Evolutionary conservation across 1,140 invertebrate genomes (phyloP), one percentile per base, ranked within the genome.

Genomic region (Neodiprion pinetum): DNA sequence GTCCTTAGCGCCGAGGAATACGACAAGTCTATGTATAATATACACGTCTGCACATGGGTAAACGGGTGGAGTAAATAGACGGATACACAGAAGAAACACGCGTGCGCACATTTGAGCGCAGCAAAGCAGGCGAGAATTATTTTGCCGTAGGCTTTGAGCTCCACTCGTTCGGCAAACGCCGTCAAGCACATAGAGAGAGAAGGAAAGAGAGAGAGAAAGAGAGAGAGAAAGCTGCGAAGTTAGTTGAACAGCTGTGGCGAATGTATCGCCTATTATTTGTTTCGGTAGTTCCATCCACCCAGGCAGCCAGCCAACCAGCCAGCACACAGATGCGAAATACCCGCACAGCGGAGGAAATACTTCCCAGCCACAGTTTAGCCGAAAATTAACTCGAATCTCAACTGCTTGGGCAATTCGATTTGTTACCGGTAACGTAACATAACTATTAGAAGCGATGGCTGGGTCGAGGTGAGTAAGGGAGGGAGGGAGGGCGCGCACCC

Each of bases 191-290:
- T 61, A 17, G 7, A 7, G 61, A 17, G 17, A 17, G 17, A 17
- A 0, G 0, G 17, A 17, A 0, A 17, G 17, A 17, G 0, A 21
- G 17, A 21, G 17, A 21, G 17, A 21, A 0, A 21, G 17, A 21
- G 28, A 14, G 17, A 14, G 61, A 17, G 61, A 17, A 65, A 7
- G 61, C 61, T 66, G 75, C 71, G 76, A 76, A 83, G 80, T 82
- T 83, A 75, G 77, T 75, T 67, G 75, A 83, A 81, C 80, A 83
- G 80, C 82, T 84, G 81, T 73, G 73, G 75, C 70, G 72, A 82
- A 85, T 83, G 82, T 83, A 84, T 85, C 79, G 79, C 78, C 78
- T 77, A 77, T 83, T 85, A 80, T 81, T 84, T 81, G 82, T 85
- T 81, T 72, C 77, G 40, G 70, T 75, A 78, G 61, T 78, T 78